Evolutionary conservation across 2,113 vertebrate species (phyloP).

Genomic region (Vidua chalybeata): DNA sequence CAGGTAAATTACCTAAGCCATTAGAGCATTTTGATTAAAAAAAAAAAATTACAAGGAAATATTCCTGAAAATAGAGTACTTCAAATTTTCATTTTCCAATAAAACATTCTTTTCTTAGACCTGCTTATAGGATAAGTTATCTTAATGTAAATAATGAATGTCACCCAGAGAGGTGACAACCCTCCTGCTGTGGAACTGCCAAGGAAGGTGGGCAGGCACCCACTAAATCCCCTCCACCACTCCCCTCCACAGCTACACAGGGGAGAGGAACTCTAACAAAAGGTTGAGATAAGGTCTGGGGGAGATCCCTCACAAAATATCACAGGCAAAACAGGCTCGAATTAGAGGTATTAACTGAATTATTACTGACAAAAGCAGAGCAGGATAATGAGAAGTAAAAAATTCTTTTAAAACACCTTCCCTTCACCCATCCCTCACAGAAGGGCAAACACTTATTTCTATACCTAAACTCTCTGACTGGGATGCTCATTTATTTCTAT

Average conservation of each 20-base stretch:
- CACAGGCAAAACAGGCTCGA: not conserved
- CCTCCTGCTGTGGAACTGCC: rapidly evolving
- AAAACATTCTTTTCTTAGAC: not conserved
- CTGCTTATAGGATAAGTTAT: not conserved
- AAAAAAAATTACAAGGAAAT: not conserved
- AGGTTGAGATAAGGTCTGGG: not conserved
- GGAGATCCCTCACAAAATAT: not conserved
- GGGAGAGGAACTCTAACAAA: not conserved
- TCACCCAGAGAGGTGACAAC: not conserved
- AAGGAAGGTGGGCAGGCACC: not conserved
- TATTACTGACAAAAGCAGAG: not conserved
- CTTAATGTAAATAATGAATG: not conserved
- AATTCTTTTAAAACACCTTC: not conserved
- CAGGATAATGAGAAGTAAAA: not conserved
- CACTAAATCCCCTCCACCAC: not conserved
- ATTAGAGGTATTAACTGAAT: not conserved
- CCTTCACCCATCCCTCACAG: not conserved
- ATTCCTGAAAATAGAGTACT: not conserved
- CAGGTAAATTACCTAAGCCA: not conserved
- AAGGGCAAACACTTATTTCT: not conserved
- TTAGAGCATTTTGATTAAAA: not conserved
- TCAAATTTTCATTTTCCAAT: not conserved
- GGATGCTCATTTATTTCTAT: not conserved
- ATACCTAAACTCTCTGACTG: not conserved
- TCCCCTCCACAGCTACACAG: not conserved